phyloP scores from a whole-genome alignment of 2,113 vertebrate species.

The Potamarius usumacintae region DNA sequence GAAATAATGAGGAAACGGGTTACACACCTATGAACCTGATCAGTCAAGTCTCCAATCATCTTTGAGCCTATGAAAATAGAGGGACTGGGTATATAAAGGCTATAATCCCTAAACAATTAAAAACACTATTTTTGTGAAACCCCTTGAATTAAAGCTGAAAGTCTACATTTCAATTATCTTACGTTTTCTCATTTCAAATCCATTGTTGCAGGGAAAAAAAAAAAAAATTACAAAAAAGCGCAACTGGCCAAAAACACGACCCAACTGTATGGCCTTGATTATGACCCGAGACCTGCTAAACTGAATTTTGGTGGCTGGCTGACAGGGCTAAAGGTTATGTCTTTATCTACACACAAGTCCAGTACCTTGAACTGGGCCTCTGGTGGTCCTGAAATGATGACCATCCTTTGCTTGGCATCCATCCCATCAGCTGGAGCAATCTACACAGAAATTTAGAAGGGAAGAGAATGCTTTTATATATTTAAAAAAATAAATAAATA shows the following conservation, averaged over 20 bases:
- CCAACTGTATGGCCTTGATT: neutral
- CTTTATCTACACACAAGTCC: neutral
- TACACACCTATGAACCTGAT: neutral
- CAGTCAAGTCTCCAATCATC: no score
- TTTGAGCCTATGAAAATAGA: no score
- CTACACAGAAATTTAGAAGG: constrained; percentile 62
- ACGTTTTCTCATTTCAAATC: no score
- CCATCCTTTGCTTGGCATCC: constrained; percentile 93
- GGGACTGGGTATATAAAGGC: no score
- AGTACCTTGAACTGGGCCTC: constrained; percentile 98
- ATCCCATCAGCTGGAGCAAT: constrained; percentile 93
- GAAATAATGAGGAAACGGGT: neutral
- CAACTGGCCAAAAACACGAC: neutral
- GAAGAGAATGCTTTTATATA: neutral
- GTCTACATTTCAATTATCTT: no score
- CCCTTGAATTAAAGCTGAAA: no score
- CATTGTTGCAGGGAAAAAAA: no score
- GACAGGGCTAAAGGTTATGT: no score
- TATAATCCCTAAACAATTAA: no score
- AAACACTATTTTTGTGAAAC: no score
- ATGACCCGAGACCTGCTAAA: neutral
- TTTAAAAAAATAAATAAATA: neutral
- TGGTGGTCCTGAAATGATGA: constrained; percentile 93
- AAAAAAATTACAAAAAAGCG: no score
- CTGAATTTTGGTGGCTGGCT: neutral